Percentiles rank a stretch among this genome's conserved stretches.
Conservation (phyloP, 2,888 invertebrate genomes). For the Cataglyphis albicans region DNA sequence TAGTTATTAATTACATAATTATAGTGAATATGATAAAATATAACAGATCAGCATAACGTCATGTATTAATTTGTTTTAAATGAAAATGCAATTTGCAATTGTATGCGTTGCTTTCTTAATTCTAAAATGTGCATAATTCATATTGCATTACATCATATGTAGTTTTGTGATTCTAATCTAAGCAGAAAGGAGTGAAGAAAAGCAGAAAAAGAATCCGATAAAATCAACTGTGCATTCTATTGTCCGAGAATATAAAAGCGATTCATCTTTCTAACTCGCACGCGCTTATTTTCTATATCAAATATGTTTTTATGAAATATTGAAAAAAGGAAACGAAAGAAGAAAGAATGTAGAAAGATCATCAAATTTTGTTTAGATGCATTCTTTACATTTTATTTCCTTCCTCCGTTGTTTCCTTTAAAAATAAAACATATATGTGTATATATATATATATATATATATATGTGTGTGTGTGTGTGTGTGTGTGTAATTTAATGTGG, state of each 20-base stretch:
- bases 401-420: not conserved
- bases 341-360: not conserved
- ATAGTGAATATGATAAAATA: not conserved
- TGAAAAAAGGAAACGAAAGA: not conserved
- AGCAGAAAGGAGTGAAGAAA: not conserved
- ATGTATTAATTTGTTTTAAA: not conserved
- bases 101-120: not conserved
- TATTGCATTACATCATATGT: not conserved
- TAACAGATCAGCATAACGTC: not conserved
- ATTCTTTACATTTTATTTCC: not conserved
- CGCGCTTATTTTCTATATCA: not conserved
- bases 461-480: no score
- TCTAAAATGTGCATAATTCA: not conserved
- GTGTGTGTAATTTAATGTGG: no score
- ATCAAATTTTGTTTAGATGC: not conserved
- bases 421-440: not conserved
- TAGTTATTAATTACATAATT: not conserved
- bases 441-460: no score
- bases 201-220: not conserved
- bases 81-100: constrained; percentile 1
- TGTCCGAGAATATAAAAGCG: not conserved
- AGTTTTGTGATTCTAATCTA: constrained; percentile 1
- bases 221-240: not conserved
- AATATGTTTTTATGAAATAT: not conserved
- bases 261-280: not conserved